A percentile compares a stretch with the other conserved stretches of the same genome.
Evolutionary conservation across 2,888 invertebrate genomes (phyloP).

Genomic region (Aspidiotus destructor): DNA sequence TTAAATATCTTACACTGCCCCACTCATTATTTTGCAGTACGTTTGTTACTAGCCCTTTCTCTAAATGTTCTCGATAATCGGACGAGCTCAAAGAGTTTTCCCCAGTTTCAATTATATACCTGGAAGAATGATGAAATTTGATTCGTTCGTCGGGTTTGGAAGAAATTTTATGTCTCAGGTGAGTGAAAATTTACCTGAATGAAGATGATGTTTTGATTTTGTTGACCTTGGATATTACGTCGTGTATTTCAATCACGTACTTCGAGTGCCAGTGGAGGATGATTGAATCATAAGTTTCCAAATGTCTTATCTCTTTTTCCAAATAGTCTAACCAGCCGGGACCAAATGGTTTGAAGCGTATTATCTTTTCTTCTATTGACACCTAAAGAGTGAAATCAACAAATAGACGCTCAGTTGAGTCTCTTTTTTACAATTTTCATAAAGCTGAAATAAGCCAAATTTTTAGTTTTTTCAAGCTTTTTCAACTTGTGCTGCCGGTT

Average conservation of each 20-base stretch:
- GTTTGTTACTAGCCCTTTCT: slow-evolving; percentile 30
- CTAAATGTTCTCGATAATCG: slow-evolving; percentile 26
- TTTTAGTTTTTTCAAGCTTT: too few relatives aligned
- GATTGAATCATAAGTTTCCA: neutral
- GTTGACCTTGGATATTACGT: slow-evolving; percentile 14
- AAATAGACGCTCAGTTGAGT: too few relatives aligned
- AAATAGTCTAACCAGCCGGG: slow-evolving; percentile 22
- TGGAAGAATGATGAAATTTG: neutral
- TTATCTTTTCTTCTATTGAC: too few relatives aligned
- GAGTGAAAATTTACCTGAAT: slow-evolving; percentile 10
- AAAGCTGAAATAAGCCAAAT: too few relatives aligned
- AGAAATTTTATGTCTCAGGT: too few relatives aligned
- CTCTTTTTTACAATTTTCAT: too few relatives aligned
- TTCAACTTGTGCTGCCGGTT: too few relatives aligned
- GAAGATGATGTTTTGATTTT: neutral
- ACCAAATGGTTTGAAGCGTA: too few relatives aligned
- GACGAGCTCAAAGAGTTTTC: neutral
- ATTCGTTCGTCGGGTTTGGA: neutral
- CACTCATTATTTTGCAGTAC: slow-evolving; percentile 29
- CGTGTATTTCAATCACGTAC: slow-evolving; percentile 2
- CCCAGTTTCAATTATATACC: slow-evolving; percentile 15
- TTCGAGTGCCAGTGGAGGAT: slow-evolving; percentile 23
- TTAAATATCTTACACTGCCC: slow-evolving; percentile 23
- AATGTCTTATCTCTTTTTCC: slow-evolving; percentile 22
- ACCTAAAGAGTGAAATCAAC: too few relatives aligned